Percentiles rank a stretch among this genome's conserved stretches.
These are phyloP conservation scores for Drosophila navojoa DNA, from an alignment of 1,140 invertebrate species.

Conservation along the genomic window DNA sequence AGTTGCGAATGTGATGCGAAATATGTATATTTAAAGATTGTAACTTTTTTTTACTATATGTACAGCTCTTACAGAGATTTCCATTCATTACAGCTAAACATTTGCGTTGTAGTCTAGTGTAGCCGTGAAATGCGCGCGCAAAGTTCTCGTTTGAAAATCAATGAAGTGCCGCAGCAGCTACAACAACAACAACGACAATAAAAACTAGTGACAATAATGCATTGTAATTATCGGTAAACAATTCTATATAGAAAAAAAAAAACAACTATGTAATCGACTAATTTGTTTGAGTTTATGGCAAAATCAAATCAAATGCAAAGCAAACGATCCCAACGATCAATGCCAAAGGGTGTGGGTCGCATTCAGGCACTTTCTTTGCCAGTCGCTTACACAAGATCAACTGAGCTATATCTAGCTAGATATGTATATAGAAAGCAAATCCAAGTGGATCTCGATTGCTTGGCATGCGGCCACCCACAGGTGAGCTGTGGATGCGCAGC, in stretches of 20 bases:
- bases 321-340: constrained; percentile 45
- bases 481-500: constrained; percentile 13
- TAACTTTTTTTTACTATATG: not conserved
- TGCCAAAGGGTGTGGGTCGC: constrained; percentile 37
- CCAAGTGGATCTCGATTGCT: constrained; percentile 44
- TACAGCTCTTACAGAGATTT: not conserved
- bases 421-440: constrained; percentile 13
- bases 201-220: constrained; percentile 57
- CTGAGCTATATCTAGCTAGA: constrained; percentile 21
- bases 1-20: too few relatives aligned
- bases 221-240: constrained; percentile 66
- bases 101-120: constrained; percentile 47
- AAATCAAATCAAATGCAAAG: constrained; percentile 69
- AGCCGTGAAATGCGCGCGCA: constrained; percentile 34
- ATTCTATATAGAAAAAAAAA: constrained; percentile 38
- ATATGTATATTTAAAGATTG: too few relatives aligned
- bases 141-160: constrained; percentile 66
- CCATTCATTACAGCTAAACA: not conserved
- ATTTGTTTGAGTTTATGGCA: constrained; percentile 78
- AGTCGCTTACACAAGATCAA: constrained; percentile 33
- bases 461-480: constrained; percentile 59
- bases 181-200: constrained; percentile 1
- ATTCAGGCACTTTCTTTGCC: constrained; percentile 36
- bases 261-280: constrained; percentile 53
- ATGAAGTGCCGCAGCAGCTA: constrained; percentile 70